Base-by-base conservation (phyloP, 1,140 invertebrate species). In the Eciton burchellii region DNA sequence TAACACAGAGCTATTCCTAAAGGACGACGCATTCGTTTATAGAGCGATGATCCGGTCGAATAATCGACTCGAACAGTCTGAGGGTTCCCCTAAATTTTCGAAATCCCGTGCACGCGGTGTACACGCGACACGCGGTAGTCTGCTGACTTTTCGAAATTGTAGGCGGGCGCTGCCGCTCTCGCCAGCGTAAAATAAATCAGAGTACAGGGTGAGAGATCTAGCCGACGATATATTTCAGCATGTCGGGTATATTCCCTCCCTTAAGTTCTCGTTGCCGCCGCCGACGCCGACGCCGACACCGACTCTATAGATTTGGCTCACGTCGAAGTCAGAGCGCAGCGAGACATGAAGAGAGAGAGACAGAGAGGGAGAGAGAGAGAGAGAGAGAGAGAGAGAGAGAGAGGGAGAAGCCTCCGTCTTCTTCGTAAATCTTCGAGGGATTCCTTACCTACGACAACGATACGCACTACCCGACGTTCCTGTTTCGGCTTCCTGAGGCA, bases 121-220 rank as follows among this genome's bases (percentile, higher is more conserved):
- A 82, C 81, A 77, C 81, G 72, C 56, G 73, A 79, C 66, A 41
- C 52, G 73, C 62, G 54, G 16, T 52, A 85, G 56, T 71, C 68
- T 88, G 82, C 86, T 87, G 85, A 88, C 82, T 88, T 88, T 88
- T 87, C 74, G 85, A 87, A 88, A 88, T 87, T 73, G 82, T 87
- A 82, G 85, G 82, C 76, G 81, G 83, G 73, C 19, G 41, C 49
- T 57, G 49, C 71, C 41, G 81, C 82, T 59, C 62, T 76, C 71
- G 86, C 43, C 43, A 71, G 82, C 77, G 83, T 84, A 88, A 88
- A 88, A 88, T 88, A 88, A 88, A 88, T 88, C 86, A 88, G 82
- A 82, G 85, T 70, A 77, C 77, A 77, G 85, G 65, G 35, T 45
- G 86, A 87, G 85, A 87, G 70, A 88, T 87, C 72, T 82, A 74